Evolutionary conservation across 2,113 vertebrate species (phyloP).

Genomic region (Noturus placidus): DNA sequence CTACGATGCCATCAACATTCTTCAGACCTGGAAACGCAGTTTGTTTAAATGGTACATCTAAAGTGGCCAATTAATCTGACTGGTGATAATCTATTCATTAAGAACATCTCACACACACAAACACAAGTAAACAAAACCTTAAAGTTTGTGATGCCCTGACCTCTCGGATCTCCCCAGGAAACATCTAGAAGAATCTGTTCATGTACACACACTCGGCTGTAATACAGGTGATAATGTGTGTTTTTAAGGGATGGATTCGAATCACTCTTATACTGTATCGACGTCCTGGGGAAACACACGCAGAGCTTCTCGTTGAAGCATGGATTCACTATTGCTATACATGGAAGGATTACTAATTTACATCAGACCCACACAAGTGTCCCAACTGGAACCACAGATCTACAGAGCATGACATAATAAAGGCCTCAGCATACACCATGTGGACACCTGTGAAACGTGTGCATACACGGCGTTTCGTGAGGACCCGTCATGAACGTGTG

Average conservation of each 20-base stretch:
- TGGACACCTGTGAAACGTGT: neutral
- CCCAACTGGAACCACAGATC: neutral
- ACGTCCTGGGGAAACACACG: neutral
- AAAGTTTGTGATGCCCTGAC: neutral
- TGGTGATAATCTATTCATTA: conserved; percentile 44
- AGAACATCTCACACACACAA: neutral
- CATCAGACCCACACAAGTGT: neutral
- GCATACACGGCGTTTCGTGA: neutral
- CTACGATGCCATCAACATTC: conserved; percentile 59
- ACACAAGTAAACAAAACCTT: neutral
- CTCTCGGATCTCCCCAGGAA: conserved; percentile 43
- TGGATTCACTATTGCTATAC: neutral
- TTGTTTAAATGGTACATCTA: conserved; percentile 44
- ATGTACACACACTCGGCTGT: neutral
- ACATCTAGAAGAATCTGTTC: conserved; percentile 60
- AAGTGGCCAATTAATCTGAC: conserved; percentile 53
- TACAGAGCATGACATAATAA: neutral
- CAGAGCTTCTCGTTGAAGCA: neutral
- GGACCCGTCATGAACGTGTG: neutral
- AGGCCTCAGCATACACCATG: neutral
- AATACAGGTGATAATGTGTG: neutral
- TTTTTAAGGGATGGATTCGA: neutral
- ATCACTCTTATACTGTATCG: neutral
- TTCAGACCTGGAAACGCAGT: conserved; percentile 63
- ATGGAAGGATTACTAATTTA: neutral